These are phyloP conservation scores for Cephalopachus bancanus DNA, from an alignment of 2,797 vertebrate species.

Conservation along the genomic window DNA sequence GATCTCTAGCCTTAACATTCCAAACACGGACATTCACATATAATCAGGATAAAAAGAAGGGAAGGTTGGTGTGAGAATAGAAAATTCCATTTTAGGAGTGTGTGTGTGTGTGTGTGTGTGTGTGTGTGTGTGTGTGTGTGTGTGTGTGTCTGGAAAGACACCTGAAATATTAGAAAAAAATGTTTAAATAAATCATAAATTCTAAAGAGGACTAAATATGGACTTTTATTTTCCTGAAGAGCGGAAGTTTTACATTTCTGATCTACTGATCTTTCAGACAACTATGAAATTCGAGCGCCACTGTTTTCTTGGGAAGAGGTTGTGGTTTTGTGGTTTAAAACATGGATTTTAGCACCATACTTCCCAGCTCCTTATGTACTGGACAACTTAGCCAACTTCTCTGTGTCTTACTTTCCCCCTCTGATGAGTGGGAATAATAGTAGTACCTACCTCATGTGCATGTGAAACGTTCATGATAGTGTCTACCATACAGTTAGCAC, in stretches of 20 bases:
- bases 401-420: neutral
- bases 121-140: neutral
- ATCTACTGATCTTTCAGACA: neutral
- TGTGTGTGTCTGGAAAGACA: neutral
- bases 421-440: neutral
- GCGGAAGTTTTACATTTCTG: conserved; percentile 30
- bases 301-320: neutral
- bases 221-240: neutral
- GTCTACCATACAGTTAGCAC: neutral
- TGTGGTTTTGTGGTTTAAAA: neutral
- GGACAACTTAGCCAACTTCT: neutral
- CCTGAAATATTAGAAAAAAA: neutral
- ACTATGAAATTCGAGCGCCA: neutral
- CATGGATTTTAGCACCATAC: neutral
- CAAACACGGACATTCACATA: neutral
- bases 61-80: neutral
- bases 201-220: neutral
- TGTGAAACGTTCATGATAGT: neutral
- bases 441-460: neutral
- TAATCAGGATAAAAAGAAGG: neutral
- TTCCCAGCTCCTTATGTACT: neutral
- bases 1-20: neutral
- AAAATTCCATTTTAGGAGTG: neutral
- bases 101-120: neutral
- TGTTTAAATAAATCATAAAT: neutral